Evolutionary conservation across 2,888 invertebrate species (phyloP).

Genomic region (Phymatocera aterrima): DNA sequence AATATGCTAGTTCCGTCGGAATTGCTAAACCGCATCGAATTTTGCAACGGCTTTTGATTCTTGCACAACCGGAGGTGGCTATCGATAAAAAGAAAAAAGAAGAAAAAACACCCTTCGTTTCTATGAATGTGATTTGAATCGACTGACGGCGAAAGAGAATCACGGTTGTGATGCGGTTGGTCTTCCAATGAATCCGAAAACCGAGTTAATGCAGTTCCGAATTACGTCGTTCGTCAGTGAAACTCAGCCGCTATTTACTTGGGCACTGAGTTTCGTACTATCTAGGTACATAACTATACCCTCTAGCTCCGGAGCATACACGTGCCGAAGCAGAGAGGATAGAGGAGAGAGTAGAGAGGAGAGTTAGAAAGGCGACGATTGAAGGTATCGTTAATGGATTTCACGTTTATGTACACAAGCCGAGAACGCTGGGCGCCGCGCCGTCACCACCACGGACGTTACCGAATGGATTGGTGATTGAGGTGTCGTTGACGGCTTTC

Average conservation of each 20-base stretch:
- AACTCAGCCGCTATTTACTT: constrained; percentile 31
- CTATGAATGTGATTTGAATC: too few species aligned
- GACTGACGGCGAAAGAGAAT: too few species aligned
- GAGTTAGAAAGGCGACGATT: constrained; percentile 23
- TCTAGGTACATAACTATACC: neutral
- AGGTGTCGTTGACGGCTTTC: constrained; percentile 42
- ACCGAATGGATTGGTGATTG: constrained; percentile 41
- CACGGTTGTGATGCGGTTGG: neutral
- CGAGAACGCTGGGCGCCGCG: neutral
- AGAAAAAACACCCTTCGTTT: too few species aligned
- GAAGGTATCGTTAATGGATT: constrained; percentile 56
- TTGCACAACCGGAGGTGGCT: too few species aligned
- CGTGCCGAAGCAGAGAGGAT: neutral
- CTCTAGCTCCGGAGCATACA: neutral
- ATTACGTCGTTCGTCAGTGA: constrained; percentile 42
- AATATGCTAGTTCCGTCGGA: too few species aligned
- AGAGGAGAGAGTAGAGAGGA: neutral
- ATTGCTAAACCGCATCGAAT: too few species aligned
- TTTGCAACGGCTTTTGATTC: too few species aligned
- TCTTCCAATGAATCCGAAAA: neutral
- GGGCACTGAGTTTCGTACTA: neutral
- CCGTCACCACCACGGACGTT: neutral
- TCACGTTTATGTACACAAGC: constrained; percentile 54
- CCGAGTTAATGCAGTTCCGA: constrained; percentile 41
- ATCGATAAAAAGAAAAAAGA: too few species aligned